Base-by-base conservation (phyloP, 1,140 invertebrate genomes). In the Ips nitidus region DNA sequence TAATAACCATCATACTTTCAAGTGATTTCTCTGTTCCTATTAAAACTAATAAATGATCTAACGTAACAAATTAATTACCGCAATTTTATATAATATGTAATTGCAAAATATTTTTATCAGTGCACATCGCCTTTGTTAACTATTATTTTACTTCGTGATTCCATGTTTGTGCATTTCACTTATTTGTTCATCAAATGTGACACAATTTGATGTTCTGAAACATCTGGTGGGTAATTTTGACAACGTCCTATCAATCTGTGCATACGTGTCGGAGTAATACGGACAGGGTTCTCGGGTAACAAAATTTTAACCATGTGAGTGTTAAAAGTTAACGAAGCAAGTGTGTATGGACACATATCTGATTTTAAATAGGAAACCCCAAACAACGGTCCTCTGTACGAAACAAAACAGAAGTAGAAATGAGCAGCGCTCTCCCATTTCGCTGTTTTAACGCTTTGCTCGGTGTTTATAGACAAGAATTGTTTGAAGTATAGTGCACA, bases 401-500 rank as follows among this genome's bases (percentile, higher is more conserved):
- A 65, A 70, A 70, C 56, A 69, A 72, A 67, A 22, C 22, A 71
- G 72, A 60, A 70, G 74, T 67, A 75, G 71, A 75, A 71, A 66
- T 70, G 71, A 73, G 4, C 60, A 63, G 47, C 52, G n/a, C 74
- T 73, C 73, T 62, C 55, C 68, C 73, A 74, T 74, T 74, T 74
- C 52, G 73, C 69, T 63, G 74, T 70, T 74, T 74, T 72, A 75
- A 74, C 72, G 58, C 73, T 67, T 73, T 68, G 68, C 50, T 70
- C 52, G 39, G 52, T 64, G 68, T 74, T 67, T 75, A 74, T 74
- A 72, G 70, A 74, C 74, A 75, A 72, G 70, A 70, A 74, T 70
- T 72, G 74, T 70, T 72, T 75, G 66, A 73, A 75, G 72, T 71
- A 52, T 52, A 75, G 59, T 73, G 67, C 57, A 74, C 74, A 75